Percentiles rank a stretch among this genome's conserved stretches.
Evolutionary conservation across 2,888 invertebrate genomes (phyloP).

Genomic region (Nudaria mundana): DNA sequence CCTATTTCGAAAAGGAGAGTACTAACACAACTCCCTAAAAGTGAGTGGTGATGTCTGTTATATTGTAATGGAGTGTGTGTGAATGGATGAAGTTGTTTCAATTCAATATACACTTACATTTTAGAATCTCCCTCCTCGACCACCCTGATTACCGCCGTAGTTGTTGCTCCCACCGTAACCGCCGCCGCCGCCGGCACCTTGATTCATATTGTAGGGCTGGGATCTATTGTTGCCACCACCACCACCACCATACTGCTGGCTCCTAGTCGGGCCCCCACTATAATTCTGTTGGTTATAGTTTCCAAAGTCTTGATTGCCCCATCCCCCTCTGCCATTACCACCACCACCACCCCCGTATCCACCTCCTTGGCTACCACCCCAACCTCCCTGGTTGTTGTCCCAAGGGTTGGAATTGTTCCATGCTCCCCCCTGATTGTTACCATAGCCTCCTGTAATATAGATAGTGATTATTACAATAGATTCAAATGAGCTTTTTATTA

Average conservation of each 20-base stretch:
- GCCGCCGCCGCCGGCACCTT: conserved; percentile 80
- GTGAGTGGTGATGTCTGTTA: conserved; percentile 26
- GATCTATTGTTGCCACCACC: conserved; percentile 84
- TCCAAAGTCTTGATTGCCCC: conserved; percentile 85
- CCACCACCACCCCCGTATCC: conserved; percentile 78
- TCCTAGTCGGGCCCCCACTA: conserved; percentile 92
- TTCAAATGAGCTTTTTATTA: too few relatives aligned
- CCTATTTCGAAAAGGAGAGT: conserved; percentile 34
- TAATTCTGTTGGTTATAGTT: conserved; percentile 92
- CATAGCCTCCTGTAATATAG: conserved; percentile 67
- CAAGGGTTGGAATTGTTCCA: conserved; percentile 76
- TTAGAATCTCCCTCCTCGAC: conserved; percentile 63
- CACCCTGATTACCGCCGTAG: conserved; percentile 60
- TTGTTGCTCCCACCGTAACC: conserved; percentile 51
- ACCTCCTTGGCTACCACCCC: conserved; percentile 55
- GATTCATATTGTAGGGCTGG: conserved; percentile 86
- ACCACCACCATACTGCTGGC: conserved; percentile 84
- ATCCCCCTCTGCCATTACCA: conserved; percentile 74
- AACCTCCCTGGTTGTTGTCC: conserved; percentile 79
- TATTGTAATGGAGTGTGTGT: conserved; percentile 33
- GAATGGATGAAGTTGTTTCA: conserved; percentile 28
- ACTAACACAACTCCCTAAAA: conserved; percentile 40
- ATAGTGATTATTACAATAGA: too few relatives aligned
- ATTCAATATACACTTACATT: conserved; percentile 49
- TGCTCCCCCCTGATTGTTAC: conserved; percentile 81